Evolutionary conservation across 2,888 invertebrate genomes (phyloP), one percentile per base, ranked within the genome.

Genomic region (Prosapia bicincta): DNA sequence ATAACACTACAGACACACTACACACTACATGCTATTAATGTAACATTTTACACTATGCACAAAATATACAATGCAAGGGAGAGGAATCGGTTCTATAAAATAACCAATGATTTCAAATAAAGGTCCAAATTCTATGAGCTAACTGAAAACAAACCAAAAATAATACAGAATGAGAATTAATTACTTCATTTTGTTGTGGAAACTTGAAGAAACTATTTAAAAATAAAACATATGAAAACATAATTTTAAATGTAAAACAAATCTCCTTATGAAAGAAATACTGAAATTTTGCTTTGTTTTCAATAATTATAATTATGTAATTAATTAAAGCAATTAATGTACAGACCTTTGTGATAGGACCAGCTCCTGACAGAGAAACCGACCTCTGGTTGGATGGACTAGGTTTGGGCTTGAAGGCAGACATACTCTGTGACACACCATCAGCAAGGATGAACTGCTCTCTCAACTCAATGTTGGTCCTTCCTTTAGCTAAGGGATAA

Each of bases 391-490:
- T 87, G 86, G 89, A 89, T 84, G 92, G 93, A 85, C 93, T 91
- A 85, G 93, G 92, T 89, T 96, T 97, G 85, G 98, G 93, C 88
- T 94, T 94, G 92, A 99, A 99, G 84, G 97, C 96, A 84, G 97
- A 94, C 98, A 99, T 98, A 85, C 96, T 95, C 90, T 99, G 99
- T 85, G 97, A 96, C 82, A 97, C 97, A 85, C 99, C 98, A 86
- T 97, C 95, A 83, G 99, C 98, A 89, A 99, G 90, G 87, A 98
- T 96, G 90, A 99, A 99, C 89, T 98, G 96, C 88, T 99, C 99
- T 85, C 99, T 92, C 85, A 99, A 92, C 90, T 99, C 98, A 89
- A 98, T 95, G 91, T 99, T 99, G 88, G 98, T 98, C 89, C 99
- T 95, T 89, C 99, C 99, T 90, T 98, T 98, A 89, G 98, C 98